These are phyloP conservation scores for Pilophorus perplexus DNA, from an alignment of 2,888 invertebrate species.

Conservation along the genomic window DNA sequence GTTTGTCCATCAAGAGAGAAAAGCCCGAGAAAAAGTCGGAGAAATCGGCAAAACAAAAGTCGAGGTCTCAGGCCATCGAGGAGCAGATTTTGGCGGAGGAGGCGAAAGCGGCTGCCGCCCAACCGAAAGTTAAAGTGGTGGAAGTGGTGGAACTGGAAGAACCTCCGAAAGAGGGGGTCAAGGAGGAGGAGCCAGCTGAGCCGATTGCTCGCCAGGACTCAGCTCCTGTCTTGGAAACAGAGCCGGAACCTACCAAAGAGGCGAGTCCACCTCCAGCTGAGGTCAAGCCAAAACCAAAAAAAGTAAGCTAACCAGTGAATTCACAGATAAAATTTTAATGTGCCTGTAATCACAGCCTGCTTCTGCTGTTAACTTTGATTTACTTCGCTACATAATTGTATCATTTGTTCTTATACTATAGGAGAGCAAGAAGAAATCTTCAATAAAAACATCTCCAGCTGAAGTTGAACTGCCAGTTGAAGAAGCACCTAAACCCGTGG, in stretches of 20 bases:
- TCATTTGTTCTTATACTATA: not conserved
- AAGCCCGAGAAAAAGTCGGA: conserved; percentile 11
- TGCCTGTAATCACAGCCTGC: too few species aligned
- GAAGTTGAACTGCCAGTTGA: too few species aligned
- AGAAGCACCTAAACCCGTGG: not conserved
- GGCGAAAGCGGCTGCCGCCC: not conserved
- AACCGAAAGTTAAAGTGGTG: not conserved
- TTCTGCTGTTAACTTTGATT: not conserved
- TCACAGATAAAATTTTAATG: not conserved
- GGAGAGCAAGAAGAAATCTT: conserved; percentile 16
- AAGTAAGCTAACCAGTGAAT: not conserved
- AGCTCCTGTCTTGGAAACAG: not conserved
- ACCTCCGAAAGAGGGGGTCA: not conserved
- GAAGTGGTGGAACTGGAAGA: not conserved
- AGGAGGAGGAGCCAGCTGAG: not conserved
- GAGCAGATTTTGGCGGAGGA: conserved; percentile 6
- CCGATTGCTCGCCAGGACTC: not conserved
- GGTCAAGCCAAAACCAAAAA: not conserved
- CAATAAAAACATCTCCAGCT: not conserved
- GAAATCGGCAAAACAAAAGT: not conserved
- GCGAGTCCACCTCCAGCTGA: conserved; percentile 6
- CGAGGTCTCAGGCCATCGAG: not conserved
- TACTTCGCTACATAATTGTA: not conserved
- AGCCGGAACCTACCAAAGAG: conserved; percentile 2
- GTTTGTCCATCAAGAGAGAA: not conserved